phyloP scores from a whole-genome alignment of 2,888 invertebrate genomes.

The Drosophila paranaensis region DNA sequence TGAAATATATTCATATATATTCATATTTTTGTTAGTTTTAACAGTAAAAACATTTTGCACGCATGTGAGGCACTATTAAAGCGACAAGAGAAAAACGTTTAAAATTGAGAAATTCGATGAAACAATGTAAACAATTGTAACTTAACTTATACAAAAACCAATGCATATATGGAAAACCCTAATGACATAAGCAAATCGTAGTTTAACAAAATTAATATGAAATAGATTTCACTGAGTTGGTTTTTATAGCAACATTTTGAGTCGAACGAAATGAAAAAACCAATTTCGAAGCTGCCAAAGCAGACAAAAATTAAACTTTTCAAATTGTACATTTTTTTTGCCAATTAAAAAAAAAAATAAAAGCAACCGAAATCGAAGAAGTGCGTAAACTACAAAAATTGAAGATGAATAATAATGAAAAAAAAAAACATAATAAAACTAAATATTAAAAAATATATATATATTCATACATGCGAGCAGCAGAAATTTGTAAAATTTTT shows the following conservation, averaged over 20 bases:
- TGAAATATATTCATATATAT: constrained; percentile 30
- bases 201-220: neutral
- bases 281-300: constrained; percentile 40
- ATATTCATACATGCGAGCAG: constrained; percentile 40
- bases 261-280: neutral
- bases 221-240: constrained; percentile 33
- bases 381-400: constrained; percentile 6
- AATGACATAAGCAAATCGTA: constrained; percentile 7
- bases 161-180: constrained; percentile 3
- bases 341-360: constrained; percentile 46
- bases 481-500: constrained; percentile 74
- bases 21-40: constrained; percentile 62
- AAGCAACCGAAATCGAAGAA: constrained; percentile 10
- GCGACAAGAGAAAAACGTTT: constrained; percentile 18
- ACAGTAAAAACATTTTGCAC: constrained; percentile 56
- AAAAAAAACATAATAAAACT: constrained; percentile 43
- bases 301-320: constrained; percentile 27
- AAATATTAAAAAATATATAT: constrained; percentile 3
- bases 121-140: constrained; percentile 62
- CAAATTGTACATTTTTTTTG: constrained; percentile 63
- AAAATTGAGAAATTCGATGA: constrained; percentile 19
- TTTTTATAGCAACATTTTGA: constrained; percentile 33
- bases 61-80: constrained; percentile 43
- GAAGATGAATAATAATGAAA: constrained; percentile 28
- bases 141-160: constrained; percentile 46